Base-by-base conservation (phyloP, 1,140 invertebrate species). In the Wiebesia pumilae region DNA sequence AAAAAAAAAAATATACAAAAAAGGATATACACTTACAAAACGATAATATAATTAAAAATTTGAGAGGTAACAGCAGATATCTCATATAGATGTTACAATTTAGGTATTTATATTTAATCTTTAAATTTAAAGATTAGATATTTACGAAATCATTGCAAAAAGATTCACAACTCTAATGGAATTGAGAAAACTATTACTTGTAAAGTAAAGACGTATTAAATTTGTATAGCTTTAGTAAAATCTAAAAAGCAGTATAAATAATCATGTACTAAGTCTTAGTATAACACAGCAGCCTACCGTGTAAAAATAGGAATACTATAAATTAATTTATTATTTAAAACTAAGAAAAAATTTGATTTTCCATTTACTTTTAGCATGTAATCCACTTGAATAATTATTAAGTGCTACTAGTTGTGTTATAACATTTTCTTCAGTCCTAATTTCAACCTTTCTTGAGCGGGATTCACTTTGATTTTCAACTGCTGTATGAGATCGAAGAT, bases 401-500 rank as follows among this genome's bases (percentile, higher is more conserved):
- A 33, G 30, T 54, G n/a, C 24, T 78, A 78, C 3, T 54, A 51
- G 77, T 58, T 71, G 27, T 81, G 77, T 93, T 91, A 93, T 91
- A 93, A 92, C 88, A 93, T 90, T 90, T 94, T 93, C 90, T 94
- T 93, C 87, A 93, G 90, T 90, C 93, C 93, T 91, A 94, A 87
- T 90, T 93, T 94, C 88, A 95, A 94, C 91, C 96, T 95, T 92
- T 95, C 95, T 91, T 96, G 96, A 85, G 96, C 95, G 84, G 96
- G 96, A 93, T 96, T 97, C 79, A 97, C 95, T 95, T 97, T 97
- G 90, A 96, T 96, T 94, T 97, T 97, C 27, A 98, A 94, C 90
- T 98, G 97, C 90, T 97, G 96, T 89, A 99, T 97, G 69, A 99
- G 95, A 94, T 98, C 97, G 90, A 96, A 97, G 91, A 99, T 98